These are phyloP conservation scores for Heterodera carotae DNA, from an alignment of 1,140 invertebrate genomes.

Conservation along the genomic window DNA sequence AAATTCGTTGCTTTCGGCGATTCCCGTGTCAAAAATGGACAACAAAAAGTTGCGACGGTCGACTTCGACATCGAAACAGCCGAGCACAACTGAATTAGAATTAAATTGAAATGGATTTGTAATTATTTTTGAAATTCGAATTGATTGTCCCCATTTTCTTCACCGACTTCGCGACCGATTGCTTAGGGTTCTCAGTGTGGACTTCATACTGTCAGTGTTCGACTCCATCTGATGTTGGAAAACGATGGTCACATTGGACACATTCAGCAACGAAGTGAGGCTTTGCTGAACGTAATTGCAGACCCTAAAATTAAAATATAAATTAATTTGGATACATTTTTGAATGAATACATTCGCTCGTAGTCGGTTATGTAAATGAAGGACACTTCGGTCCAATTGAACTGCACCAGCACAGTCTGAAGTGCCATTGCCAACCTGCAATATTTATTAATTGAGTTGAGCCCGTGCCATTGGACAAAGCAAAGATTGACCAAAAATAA, in stretches of 20 bases:
- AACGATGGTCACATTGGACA: constrained; percentile 23
- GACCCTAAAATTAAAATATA: constrained; percentile 17
- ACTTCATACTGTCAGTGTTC: constrained; percentile 26
- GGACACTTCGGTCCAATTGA: constrained; percentile 46
- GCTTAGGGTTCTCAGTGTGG: constrained; percentile 18
- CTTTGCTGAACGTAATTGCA: constrained; percentile 47
- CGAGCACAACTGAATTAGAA: constrained; percentile 38
- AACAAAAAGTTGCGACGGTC: constrained; percentile 48
- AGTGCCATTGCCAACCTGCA: constrained; percentile 20
- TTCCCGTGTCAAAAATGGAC: constrained; percentile 31
- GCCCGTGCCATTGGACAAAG: too few relatives aligned
- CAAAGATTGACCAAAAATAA: too few relatives aligned
- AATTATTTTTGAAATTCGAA: too few relatives aligned
- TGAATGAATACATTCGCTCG: constrained; percentile 5
- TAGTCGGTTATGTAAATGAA: constrained; percentile 41
- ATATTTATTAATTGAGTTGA: background rate
- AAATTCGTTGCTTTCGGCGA: constrained; percentile 42
- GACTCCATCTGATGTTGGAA: constrained; percentile 19
- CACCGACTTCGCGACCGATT: constrained; percentile 29
- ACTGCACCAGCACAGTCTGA: constrained; percentile 33
- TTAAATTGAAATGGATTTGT: background rate
- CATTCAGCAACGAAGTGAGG: constrained; percentile 25
- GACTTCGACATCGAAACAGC: constrained; percentile 39
- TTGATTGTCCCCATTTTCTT: background rate
- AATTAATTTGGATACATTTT: background rate